A percentile compares a stretch with the other conserved stretches of the same genome.
Conservation (phyloP, 2,113 vertebrate species). For the Psettodes erumei region DNA sequence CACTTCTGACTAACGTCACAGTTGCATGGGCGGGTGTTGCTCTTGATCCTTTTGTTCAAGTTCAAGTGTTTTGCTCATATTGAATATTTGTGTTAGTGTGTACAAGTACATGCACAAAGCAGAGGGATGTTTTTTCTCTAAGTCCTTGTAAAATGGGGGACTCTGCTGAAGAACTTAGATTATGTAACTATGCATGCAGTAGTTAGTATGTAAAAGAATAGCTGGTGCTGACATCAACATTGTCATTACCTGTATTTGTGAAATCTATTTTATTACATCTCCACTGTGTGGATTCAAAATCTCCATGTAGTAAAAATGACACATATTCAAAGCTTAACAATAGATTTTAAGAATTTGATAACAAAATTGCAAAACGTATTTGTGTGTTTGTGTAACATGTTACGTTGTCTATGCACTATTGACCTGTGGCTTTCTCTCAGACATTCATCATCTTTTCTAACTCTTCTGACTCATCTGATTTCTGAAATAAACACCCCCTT, state of each 20-base stretch:
- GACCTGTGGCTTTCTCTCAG: neutral
- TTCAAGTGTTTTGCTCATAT: constrained; percentile 40
- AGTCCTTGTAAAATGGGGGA: neutral
- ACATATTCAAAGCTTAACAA: neutral
- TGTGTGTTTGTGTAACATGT: no score
- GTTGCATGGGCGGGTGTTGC: constrained; percentile 33
- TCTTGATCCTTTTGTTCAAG: constrained; percentile 31
- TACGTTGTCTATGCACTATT: constrained; percentile 15
- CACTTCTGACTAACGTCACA: constrained; percentile 69
- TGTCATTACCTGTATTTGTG: neutral
- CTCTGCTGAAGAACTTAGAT: neutral
- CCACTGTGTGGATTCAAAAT: neutral
- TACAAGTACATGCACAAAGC: neutral
- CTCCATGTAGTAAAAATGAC: neutral
- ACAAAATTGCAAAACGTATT: no score
- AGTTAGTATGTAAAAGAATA: neutral
- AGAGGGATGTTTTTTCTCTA: neutral
- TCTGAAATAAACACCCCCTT: constrained; percentile 36
- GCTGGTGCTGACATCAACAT: neutral
- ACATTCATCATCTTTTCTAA: constrained; percentile 15
- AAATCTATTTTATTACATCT: neutral
- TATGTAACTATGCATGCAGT: neutral
- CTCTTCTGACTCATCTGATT: constrained; percentile 44
- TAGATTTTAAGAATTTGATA: no score
- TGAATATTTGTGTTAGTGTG: constrained; percentile 6